Percentiles rank a stretch among this genome's conserved stretches.
phyloP scores from a whole-genome alignment of 2,113 vertebrate genomes.

The Melanostigma gelatinosum region DNA sequence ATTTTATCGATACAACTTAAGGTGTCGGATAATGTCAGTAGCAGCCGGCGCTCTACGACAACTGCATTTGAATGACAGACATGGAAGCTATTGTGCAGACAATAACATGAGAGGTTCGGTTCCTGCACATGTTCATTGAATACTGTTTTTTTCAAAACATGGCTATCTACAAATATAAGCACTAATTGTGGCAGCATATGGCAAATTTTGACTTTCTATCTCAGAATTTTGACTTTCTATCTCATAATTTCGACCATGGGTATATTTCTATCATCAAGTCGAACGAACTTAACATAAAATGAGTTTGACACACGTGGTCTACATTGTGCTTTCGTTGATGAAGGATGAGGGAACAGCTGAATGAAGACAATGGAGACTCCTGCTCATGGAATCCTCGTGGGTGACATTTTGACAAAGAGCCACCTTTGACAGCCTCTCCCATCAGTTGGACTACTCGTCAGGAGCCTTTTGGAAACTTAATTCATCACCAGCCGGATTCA shows the following conservation, averaged over 20 bases:
- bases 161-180: not conserved
- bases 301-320: not conserved
- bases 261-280: no score
- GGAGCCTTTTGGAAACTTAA: constrained; percentile 28
- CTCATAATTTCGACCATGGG: no score
- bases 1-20: constrained; percentile 48
- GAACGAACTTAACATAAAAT: no score
- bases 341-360: not conserved
- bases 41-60: constrained; percentile 29
- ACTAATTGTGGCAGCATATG: not conserved
- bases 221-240: no score
- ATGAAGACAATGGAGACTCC: not conserved
- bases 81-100: not conserved
- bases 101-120: constrained; percentile 2
- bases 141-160: constrained; percentile 6
- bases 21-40: constrained; percentile 40
- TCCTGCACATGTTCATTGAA: not conserved
- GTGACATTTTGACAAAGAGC: constrained; percentile 27
- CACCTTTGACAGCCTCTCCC: not conserved
- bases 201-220: no score
- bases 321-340: not conserved
- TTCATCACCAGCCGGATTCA: constrained; percentile 40
- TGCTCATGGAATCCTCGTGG: not conserved
- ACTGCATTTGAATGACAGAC: constrained; percentile 15
- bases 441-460: not conserved